Conservation (phyloP, 2,797 vertebrate species). For the Sebastes diaconus region DNA sequence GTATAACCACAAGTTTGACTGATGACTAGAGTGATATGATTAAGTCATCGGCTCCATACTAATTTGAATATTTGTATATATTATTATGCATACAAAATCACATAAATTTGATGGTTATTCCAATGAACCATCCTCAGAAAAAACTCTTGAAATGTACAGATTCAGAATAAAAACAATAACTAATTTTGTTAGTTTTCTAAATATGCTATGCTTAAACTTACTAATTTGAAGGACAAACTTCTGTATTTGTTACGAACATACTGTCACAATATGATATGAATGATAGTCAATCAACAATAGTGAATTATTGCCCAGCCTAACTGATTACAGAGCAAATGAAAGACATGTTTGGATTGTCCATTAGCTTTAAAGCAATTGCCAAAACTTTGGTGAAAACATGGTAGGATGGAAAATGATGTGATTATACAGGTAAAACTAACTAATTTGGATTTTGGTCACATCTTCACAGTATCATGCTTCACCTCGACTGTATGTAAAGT, state of each 20-base stretch:
- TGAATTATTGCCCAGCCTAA: background rate
- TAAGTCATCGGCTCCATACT: background rate
- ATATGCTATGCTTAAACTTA: background rate
- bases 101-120: background rate
- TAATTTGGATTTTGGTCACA: background rate
- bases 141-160: background rate
- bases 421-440: background rate
- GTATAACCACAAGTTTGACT: background rate
- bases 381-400: background rate
- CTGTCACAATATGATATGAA: background rate
- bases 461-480: background rate
- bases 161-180: background rate
- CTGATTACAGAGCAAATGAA: background rate
- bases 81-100: background rate
- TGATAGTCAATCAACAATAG: background rate
- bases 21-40: background rate
- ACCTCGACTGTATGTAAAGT: background rate
- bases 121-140: background rate
- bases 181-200: background rate
- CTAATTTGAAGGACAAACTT: background rate
- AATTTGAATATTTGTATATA: accelerated
- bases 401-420: background rate
- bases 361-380: background rate
- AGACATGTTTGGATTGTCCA: background rate
- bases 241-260: background rate